These are phyloP conservation scores for Stomatorhinus walkeri DNA, from an alignment of 2,797 vertebrate genomes.

Conservation along the genomic window DNA sequence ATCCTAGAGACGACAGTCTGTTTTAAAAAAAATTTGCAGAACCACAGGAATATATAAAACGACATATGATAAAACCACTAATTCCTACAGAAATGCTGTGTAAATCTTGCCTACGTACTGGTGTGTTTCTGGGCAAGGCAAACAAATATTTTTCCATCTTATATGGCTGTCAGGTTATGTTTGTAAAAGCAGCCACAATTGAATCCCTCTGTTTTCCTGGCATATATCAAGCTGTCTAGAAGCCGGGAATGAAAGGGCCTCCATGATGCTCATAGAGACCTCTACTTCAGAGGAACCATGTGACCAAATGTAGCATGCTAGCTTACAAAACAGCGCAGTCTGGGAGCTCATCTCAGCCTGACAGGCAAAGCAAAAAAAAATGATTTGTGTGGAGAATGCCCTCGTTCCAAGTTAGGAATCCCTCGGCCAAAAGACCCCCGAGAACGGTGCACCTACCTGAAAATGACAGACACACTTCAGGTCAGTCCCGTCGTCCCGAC, in stretches of 20 bases:
- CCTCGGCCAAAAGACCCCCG: neutral
- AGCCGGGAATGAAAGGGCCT: neutral
- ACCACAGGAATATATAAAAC: neutral
- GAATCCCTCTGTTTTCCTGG: constrained; percentile 5
- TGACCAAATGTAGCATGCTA: neutral
- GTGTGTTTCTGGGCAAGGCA: neutral
- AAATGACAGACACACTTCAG: constrained; percentile 88
- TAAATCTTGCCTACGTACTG: neutral
- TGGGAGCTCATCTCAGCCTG: neutral
- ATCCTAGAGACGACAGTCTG: neutral
- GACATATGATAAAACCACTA: neutral
- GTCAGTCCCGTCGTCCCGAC: constrained; percentile 79
- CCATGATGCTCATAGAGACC: neutral
- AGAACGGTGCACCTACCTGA: constrained; percentile 62
- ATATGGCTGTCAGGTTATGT: neutral
- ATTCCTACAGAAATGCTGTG: neutral
- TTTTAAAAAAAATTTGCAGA: neutral
- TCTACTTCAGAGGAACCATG: neutral
- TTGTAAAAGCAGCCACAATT: neutral
- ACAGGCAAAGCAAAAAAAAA: neutral
- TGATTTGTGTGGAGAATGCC: neutral
- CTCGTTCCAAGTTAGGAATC: neutral
- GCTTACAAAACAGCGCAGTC: neutral
- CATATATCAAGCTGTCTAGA: constrained; percentile 19
- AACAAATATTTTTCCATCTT: constrained; percentile 7